Conservation (phyloP, 2,797 vertebrate genomes). For the Eulemur albifrons region DNA sequence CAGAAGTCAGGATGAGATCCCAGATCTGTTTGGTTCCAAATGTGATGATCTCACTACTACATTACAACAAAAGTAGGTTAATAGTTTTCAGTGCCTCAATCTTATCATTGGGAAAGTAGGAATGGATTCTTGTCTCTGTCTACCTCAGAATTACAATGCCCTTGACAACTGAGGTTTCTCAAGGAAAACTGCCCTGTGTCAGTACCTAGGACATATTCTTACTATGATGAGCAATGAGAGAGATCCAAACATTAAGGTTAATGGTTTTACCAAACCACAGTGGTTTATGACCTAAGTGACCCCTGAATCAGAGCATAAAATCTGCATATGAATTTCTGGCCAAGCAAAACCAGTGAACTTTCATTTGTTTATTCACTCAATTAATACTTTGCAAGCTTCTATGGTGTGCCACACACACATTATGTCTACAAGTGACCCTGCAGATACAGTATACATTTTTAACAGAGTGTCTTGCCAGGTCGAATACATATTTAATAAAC, state of each 20-base stretch:
- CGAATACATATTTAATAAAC: background rate
- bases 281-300: background rate
- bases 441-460: background rate
- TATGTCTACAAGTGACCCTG: background rate
- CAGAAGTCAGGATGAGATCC: background rate
- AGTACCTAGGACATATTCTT: background rate
- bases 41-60: background rate
- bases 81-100: background rate
- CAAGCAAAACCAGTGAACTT: background rate
- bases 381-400: background rate
- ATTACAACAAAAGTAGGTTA: background rate
- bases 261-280: background rate
- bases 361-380: background rate
- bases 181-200: background rate
- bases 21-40: background rate
- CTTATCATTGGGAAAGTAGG: background rate
- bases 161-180: background rate
- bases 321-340: constrained; percentile 2
- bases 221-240: background rate
- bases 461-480: background rate
- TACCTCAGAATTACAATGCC: background rate
- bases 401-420: background rate
- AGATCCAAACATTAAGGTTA: background rate
- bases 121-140: background rate
- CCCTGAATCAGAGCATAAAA: background rate